Conservation (phyloP, 2,888 invertebrate genomes). For the Chaetoderma sp. region DNA sequence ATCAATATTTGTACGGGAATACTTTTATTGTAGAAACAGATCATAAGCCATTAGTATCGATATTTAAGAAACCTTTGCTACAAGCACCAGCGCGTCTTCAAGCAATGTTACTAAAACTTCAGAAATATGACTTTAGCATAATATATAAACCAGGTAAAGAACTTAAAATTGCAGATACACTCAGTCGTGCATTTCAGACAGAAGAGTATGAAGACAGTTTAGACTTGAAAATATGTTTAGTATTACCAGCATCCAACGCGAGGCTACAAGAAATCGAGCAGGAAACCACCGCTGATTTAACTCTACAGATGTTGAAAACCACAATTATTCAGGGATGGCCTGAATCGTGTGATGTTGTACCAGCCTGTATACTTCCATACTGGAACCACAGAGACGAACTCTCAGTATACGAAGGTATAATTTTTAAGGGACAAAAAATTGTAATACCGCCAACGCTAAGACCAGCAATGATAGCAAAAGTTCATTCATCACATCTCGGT, state of each 20-base stretch:
- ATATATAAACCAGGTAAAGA: slow-evolving; percentile 22
- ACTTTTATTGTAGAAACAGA: slow-evolving; percentile 25
- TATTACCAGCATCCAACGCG: not conserved
- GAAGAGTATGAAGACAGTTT: too few species aligned
- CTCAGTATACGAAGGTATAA: not conserved
- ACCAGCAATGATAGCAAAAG: not conserved
- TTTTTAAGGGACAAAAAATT: not conserved
- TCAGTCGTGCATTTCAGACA: slow-evolving; percentile 10
- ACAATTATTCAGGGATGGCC: slow-evolving; percentile 3
- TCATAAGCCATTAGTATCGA: slow-evolving; percentile 30
- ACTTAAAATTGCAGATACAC: slow-evolving; percentile 29
- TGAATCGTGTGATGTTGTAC: not conserved
- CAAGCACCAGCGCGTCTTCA: slow-evolving; percentile 15
- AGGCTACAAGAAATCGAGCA: not conserved
- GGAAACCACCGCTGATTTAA: not conserved
- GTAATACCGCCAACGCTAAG: not conserved
- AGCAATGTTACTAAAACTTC: slow-evolving; percentile 18
- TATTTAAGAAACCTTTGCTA: slow-evolving; percentile 15
- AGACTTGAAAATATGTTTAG: too few species aligned
- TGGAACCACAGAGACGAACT: not conserved
- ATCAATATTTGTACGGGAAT: slow-evolving; percentile 19
- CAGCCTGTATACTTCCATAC: not conserved
- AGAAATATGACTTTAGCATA: slow-evolving; percentile 23
- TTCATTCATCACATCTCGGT: not conserved
- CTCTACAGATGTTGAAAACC: not conserved